phyloP scores from a whole-genome alignment of 1,140 invertebrate genomes.

The Anastrepha obliqua region DNA sequence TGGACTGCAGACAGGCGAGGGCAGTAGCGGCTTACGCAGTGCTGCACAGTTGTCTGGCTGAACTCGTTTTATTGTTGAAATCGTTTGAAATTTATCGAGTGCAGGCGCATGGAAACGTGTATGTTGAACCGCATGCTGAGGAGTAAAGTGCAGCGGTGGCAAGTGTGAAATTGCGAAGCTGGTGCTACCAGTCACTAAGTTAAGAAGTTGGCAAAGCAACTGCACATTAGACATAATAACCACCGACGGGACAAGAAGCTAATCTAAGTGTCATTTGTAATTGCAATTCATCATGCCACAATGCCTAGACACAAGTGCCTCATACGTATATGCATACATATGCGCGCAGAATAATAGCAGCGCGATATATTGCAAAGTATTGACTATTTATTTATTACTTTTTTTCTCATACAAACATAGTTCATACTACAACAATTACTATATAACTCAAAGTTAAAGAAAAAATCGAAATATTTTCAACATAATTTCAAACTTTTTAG shows the following conservation, averaged over 20 bases:
- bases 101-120: not conserved
- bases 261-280: slow-evolving; percentile 55
- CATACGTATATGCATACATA: too few relatives aligned
- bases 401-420: too few relatives aligned
- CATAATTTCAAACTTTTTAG: too few relatives aligned
- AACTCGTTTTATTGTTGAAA: not conserved
- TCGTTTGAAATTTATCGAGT: slow-evolving; percentile 2
- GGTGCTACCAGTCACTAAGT: slow-evolving; percentile 5
- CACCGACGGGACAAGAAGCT: slow-evolving; percentile 12
- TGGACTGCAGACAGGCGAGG: not conserved
- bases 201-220: slow-evolving; percentile 19
- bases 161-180: slow-evolving; percentile 46
- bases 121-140: not conserved
- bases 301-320: too few relatives aligned
- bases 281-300: not conserved
- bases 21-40: not conserved
- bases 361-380: too few relatives aligned
- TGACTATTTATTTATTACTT: too few relatives aligned
- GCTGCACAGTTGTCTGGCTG: slow-evolving; percentile 20
- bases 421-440: too few relatives aligned
- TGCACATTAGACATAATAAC: not conserved
- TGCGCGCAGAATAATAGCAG: too few relatives aligned
- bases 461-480: too few relatives aligned
- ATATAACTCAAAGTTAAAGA: too few relatives aligned
- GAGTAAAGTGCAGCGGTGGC: not conserved